Percentiles rank a stretch among this genome's conserved stretches.
Conservation (phyloP, 2,888 invertebrate species). For the Agonopterix subpropinquella region DNA sequence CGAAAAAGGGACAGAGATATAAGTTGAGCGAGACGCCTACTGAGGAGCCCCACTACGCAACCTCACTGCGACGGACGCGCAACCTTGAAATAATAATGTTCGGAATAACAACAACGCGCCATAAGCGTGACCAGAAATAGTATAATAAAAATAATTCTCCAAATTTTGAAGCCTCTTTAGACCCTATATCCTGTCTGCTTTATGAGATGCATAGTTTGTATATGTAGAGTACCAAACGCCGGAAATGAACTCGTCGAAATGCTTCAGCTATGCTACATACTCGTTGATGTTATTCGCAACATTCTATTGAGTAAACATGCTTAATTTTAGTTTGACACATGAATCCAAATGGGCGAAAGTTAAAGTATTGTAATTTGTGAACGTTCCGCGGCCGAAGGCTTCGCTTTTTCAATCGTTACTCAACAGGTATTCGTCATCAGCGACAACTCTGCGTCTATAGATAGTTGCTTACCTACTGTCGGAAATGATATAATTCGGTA, state of each 20-base stretch:
- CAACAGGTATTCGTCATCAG: conserved; percentile 64
- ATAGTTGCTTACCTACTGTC: not conserved
- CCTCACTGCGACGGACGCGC: conserved; percentile 56
- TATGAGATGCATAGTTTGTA: not conserved
- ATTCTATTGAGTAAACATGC: not conserved
- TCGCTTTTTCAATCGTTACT: conserved; percentile 69
- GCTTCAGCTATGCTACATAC: too few relatives aligned
- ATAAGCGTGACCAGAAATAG: conserved; percentile 73
- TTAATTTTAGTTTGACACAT: conserved; percentile 30
- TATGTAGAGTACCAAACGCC: conserved; percentile 8
- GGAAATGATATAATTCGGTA: not conserved
- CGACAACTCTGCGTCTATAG: conserved; percentile 18
- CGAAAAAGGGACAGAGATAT: conserved; percentile 68
- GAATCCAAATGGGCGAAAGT: conserved; percentile 62
- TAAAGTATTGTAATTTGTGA: conserved; percentile 42
- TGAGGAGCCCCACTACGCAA: conserved; percentile 74
- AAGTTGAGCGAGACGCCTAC: conserved; percentile 65
- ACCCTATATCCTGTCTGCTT: conserved; percentile 41
- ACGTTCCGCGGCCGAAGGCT: conserved; percentile 60
- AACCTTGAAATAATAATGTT: conserved; percentile 77
- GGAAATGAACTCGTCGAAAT: conserved; percentile 11
- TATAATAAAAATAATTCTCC: conserved; percentile 63
- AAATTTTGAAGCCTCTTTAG: conserved; percentile 48
- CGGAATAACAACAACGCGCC: conserved; percentile 74
- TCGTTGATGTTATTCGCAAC: not conserved